Conservation (phyloP, 2,888 invertebrate genomes). For the Rhaphigaster nebulosa region DNA sequence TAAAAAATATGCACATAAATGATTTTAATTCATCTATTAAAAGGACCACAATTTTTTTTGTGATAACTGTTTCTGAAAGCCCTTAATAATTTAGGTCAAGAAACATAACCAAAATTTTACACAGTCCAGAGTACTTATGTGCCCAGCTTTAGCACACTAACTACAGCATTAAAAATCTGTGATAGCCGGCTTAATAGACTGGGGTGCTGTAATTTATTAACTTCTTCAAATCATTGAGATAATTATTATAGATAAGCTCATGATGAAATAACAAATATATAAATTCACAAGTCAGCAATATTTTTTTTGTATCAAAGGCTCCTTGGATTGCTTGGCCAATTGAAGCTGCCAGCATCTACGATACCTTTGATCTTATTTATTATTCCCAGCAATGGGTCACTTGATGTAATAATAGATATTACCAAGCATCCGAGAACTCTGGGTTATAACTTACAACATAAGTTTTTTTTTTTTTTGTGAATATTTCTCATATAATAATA, state of each 20-base stretch:
- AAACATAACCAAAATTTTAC: slow-evolving; percentile 6
- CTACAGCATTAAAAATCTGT: slow-evolving; percentile 33
- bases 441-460: neutral
- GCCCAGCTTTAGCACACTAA: slow-evolving; percentile 42
- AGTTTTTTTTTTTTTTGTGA: neutral
- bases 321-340: slow-evolving; percentile 21
- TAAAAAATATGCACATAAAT: no score
- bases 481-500: neutral
- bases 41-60: neutral
- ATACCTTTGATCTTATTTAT: slow-evolving; percentile 32
- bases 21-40: no score
- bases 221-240: neutral
- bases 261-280: neutral
- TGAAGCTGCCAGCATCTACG: slow-evolving; percentile 41
- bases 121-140: slow-evolving; percentile 5
- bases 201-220: neutral
- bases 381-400: slow-evolving; percentile 27
- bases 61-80: slow-evolving; percentile 14
- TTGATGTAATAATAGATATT: slow-evolving; percentile 2
- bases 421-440: slow-evolving; percentile 46
- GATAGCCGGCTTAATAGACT: slow-evolving; percentile 48
- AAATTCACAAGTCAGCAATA: neutral
- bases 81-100: slow-evolving; percentile 32
- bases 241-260: neutral
- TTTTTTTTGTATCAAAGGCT: slow-evolving; percentile 23